A percentile compares a stretch with the other conserved stretches of the same genome.
Evolutionary conservation across 2,113 vertebrate species (phyloP).

Genomic region (Rhizomys pruinosus): DNA sequence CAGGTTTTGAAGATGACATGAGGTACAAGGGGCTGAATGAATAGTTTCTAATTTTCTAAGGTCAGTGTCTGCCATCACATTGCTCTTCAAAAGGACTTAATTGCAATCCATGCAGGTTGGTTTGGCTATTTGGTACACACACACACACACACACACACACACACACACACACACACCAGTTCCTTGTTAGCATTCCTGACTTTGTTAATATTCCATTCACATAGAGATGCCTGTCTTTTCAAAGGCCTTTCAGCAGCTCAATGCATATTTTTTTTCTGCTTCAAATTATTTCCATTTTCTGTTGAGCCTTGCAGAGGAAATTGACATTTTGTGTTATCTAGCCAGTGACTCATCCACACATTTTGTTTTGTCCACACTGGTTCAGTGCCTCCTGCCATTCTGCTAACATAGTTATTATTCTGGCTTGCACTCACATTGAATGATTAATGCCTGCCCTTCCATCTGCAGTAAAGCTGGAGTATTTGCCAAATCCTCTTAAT

Average conservation of each 20-base stretch:
- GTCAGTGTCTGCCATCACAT: neutral
- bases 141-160: too few species aligned
- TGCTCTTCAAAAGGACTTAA: neutral
- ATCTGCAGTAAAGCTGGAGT: neutral
- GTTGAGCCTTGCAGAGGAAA: neutral
- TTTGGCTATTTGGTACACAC: neutral
- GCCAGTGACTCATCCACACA: constrained; percentile 12
- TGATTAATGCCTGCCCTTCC: neutral
- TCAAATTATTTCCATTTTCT: constrained; percentile 64
- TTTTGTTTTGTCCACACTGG: constrained; percentile 21
- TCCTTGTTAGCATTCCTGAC: neutral
- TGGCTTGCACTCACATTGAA: neutral
- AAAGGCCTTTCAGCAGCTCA: constrained; percentile 28
- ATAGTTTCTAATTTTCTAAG: neutral
- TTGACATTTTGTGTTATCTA: constrained; percentile 49
- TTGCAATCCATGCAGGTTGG: neutral
- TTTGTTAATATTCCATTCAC: constrained; percentile 39
- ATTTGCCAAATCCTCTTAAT: constrained; percentile 54
- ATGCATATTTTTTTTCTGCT: neutral
- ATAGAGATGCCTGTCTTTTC: neutral
- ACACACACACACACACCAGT: neutral
- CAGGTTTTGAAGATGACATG: neutral
- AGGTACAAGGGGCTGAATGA: neutral
- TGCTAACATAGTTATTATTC: neutral
- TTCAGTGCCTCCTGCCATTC: neutral